Base-by-base conservation (phyloP, 2,888 invertebrate species). In the Acronicta aceris region DNA sequence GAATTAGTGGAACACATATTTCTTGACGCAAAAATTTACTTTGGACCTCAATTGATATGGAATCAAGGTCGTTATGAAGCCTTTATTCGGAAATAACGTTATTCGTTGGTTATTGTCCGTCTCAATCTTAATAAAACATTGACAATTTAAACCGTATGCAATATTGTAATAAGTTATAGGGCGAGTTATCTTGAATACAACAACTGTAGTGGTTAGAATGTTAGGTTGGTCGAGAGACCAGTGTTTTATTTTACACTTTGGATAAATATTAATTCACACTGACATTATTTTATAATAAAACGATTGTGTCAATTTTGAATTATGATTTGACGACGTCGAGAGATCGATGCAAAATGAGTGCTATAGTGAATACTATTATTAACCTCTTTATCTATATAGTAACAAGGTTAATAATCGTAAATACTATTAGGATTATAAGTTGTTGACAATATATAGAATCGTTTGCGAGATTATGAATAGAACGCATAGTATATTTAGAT, bases 381-480 rank as follows among this genome's bases (percentile, higher is more conserved):
- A 41, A 54, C 55, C 33, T 58, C 58, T 13, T n/a, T 13, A 0
- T 1, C 5, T 8, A 27, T 42, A n/a, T n/a, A n/a, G 16, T 1
- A 12, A 42, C 52, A 61, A 57, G 30, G 50, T 73, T 63, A 56
- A 59, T 60, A 59, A 58, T 72, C 16, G 46, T 13, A 30, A n/a
- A 46, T 25, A 48, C 36, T 48, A 21, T 52, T 51, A 57, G 36
- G 30, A 15, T 27, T 55, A 46, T 60, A 50, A 62, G 38, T 49
- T 73, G 57, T 59, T 63, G 65, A 71, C 63, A 75, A 66, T 60
- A 65, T 65, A 27, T 45, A 51, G 41, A 68, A 58, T 65, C 43
- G 61, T 59, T 71, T 50, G 57, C 57, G 73, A 76, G 64, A 72
- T 76, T 72, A 72, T 67, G 55, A 30, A n/a, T 49, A 60, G 41